Conservation (phyloP, 2,797 vertebrate genomes). For the Liparis tanakae region DNA sequence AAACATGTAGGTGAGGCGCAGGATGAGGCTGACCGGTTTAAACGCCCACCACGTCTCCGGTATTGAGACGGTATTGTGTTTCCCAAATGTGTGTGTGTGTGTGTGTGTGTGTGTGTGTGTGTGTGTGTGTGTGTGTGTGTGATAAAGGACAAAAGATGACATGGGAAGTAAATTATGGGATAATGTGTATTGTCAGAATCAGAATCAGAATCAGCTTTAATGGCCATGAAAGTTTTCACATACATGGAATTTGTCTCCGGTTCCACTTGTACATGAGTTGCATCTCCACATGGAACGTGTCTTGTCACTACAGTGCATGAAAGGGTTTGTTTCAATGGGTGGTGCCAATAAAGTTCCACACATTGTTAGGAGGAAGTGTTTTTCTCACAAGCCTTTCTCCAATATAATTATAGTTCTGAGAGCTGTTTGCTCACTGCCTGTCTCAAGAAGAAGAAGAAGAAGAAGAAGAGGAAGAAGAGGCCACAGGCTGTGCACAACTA, state of each 20-base stretch:
- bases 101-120: background rate
- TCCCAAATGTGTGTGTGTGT: background rate
- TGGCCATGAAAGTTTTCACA: no score
- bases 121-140: background rate
- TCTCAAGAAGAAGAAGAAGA: constrained; percentile 39
- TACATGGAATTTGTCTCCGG: no score
- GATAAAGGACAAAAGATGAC: background rate
- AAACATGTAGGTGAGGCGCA: constrained; percentile 8
- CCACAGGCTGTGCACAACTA: constrained; percentile 33
- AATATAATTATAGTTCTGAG: constrained; percentile 57
- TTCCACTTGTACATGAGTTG: background rate
- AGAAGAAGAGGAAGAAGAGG: constrained; percentile 21
- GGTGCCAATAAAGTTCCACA: constrained; percentile 50
- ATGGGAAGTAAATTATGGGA: background rate
- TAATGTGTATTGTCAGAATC: background rate
- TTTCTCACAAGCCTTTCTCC: constrained; percentile 48
- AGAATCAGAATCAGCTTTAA: no score
- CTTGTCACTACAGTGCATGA: constrained; percentile 32
- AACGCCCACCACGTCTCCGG: constrained; percentile 14
- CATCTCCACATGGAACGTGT: constrained; percentile 14
- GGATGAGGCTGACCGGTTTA: background rate
- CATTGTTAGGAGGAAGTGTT: constrained; percentile 64
- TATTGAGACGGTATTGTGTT: background rate
- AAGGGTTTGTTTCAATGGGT: constrained; percentile 38
- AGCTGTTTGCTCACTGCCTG: constrained; percentile 38